Evolutionary conservation across 2,888 invertebrate genomes (phyloP), one percentile per base, ranked within the genome.

Genomic region (Synergus laeviventris): DNA sequence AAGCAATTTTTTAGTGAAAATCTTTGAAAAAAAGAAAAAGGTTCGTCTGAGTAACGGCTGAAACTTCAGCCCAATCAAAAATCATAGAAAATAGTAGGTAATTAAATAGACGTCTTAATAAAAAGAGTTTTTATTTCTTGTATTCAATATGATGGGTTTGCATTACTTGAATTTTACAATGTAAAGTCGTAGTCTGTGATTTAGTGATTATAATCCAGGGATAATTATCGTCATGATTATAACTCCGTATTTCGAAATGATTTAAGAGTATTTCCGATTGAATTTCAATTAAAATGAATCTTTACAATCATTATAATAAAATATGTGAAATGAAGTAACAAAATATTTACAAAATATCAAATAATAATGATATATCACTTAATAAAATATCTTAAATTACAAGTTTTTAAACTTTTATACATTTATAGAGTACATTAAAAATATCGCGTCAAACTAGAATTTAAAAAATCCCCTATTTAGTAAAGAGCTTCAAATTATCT

Each of bases 261-360:
- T 11, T 18, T 14, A 1, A 64, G 42, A 39, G 2, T 9, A 42
- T 16, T 16, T 64, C 21, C 21, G 21, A 14, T 64, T 64, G 24
- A 11, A 64, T 64, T 42, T 39, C 12, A 21, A 14, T 64, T 14
- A 66, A 31, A 45, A 66, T 24, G 42, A 16, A 36, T 36, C 5
- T n/a, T 31, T 70, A 31, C 1, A 49, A 49, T 70, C n/a, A 70
- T 31, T 31, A 5, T 12, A 31, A 36, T 49, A 36, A 49, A 70
- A 36, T 70, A 49, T 70, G 31, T 70, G 2, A 49, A 49, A 49
- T 11, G 49, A 31, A 70, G n/a, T 49, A 49, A 31, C 45, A 49
- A 21, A 56, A 56, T 56, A 56, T 64, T 21, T 64, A 42, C 31
- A 70, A 49, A 45, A 49, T 70, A 70, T 31, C 11, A 8, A 70